Evolutionary conservation across 2,888 invertebrate species (phyloP).

Genomic region (Plagodis pulveraria): DNA sequence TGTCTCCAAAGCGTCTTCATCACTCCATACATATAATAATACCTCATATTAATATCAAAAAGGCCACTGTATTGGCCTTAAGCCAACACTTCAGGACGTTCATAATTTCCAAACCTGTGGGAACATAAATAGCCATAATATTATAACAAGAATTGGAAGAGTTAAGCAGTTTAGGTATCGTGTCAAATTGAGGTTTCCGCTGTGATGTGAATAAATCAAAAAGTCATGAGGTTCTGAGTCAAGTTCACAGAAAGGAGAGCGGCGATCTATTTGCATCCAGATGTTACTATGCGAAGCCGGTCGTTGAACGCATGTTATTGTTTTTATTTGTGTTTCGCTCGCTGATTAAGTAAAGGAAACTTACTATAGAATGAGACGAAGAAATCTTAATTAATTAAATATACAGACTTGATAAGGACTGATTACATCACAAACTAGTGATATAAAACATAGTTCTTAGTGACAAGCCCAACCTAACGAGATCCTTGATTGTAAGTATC

Average conservation of each 20-base stretch:
- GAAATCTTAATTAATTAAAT: too few relatives aligned
- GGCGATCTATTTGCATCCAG: neutral
- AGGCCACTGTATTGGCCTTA: slow-evolving; percentile 26
- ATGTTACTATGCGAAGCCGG: neutral
- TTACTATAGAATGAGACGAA: neutral
- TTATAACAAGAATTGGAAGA: slow-evolving; percentile 14
- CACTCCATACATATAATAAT: slow-evolving; percentile 8
- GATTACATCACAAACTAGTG: too few relatives aligned
- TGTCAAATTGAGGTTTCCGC: slow-evolving; percentile 30
- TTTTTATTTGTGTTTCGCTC: neutral
- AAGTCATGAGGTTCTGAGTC: slow-evolving; percentile 12
- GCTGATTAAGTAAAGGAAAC: neutral
- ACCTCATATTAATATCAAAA: slow-evolving; percentile 30
- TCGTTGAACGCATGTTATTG: neutral
- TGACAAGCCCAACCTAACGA: too few relatives aligned
- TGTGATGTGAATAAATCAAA: slow-evolving; percentile 10
- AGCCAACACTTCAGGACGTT: slow-evolving; percentile 28
- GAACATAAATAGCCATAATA: slow-evolving; percentile 15
- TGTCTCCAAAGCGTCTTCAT: neutral
- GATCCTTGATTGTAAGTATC: too few relatives aligned
- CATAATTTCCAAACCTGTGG: slow-evolving; percentile 29
- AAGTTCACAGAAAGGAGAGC: slow-evolving; percentile 21
- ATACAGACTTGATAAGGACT: too few relatives aligned
- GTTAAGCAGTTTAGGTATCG: slow-evolving; percentile 17
- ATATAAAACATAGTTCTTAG: too few relatives aligned